phyloP scores from a whole-genome alignment of 2,113 vertebrate species.

The Motacilla tschutschensis region DNA sequence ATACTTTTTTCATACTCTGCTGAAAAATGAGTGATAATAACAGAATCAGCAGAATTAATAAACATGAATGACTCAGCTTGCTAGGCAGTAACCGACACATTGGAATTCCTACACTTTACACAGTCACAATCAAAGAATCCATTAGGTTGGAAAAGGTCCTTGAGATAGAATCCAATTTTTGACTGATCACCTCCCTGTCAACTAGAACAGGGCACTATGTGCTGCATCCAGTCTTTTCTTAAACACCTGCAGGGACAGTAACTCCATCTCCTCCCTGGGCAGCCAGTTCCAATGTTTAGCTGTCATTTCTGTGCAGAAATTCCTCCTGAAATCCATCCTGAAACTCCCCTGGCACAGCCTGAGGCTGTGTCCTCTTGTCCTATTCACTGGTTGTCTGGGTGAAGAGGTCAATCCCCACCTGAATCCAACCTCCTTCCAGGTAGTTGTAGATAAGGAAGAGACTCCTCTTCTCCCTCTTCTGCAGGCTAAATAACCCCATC shows the following conservation, averaged over 20 bases:
- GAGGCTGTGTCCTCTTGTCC: background rate
- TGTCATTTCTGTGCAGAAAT: background rate
- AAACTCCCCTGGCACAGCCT: background rate
- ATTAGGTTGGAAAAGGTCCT: background rate
- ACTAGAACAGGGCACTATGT: fast-evolving
- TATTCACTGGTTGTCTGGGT: background rate
- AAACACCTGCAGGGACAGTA: background rate
- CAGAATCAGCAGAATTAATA: background rate
- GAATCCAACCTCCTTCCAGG: background rate
- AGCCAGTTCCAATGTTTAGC: background rate
- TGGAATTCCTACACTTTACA: background rate
- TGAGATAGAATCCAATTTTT: background rate
- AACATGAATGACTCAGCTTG: background rate
- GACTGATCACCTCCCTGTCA: background rate
- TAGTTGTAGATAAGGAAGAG: background rate
- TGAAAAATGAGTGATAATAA: background rate
- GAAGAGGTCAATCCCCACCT: background rate
- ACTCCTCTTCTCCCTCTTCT: background rate
- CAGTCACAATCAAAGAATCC: background rate
- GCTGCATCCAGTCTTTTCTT: background rate
- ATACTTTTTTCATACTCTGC: background rate
- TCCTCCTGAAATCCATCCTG: no score
- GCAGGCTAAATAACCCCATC: background rate
- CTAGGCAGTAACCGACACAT: background rate
- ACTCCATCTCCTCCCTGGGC: background rate